Conservation (phyloP, 2,888 invertebrate species). For the Sisyra nigra region DNA sequence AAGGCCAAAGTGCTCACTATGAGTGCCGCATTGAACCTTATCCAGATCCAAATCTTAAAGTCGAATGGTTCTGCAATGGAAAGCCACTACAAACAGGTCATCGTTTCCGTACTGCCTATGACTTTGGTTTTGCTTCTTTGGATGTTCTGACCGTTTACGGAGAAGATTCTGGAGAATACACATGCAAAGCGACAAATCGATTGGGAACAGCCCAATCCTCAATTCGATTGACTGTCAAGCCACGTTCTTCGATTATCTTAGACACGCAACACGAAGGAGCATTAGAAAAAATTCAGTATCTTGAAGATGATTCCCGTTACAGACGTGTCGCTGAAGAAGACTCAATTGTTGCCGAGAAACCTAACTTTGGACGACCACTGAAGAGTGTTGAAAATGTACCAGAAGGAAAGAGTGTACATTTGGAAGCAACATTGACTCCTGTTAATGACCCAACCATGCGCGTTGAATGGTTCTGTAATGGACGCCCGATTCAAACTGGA, state of each 20-base stretch:
- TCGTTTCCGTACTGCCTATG: conserved; percentile 83
- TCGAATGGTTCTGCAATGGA: conserved; percentile 90
- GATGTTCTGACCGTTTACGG: conserved; percentile 88
- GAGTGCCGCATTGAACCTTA: conserved; percentile 89
- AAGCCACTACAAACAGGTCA: conserved; percentile 77
- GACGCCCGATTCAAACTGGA: conserved; percentile 79
- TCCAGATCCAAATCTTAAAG: conserved; percentile 74
- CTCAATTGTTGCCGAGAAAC: conserved; percentile 62
- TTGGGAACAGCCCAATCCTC: conserved; percentile 71
- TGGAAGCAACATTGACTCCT: conserved; percentile 90
- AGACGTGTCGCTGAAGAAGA: conserved; percentile 59
- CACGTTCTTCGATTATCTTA: conserved; percentile 66
- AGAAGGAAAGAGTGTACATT: conserved; percentile 77
- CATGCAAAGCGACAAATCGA: conserved; percentile 72
- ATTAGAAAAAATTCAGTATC: conserved; percentile 75
- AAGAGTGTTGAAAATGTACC: conserved; percentile 67
- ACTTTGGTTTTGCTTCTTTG: conserved; percentile 93
- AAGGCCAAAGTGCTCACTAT: conserved; percentile 83
- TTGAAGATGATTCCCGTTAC: conserved; percentile 73
- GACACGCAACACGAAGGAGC: conserved; percentile 91
- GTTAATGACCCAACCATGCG: conserved; percentile 97
- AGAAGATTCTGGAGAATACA: conserved; percentile 88
- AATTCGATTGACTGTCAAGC: conserved; percentile 63
- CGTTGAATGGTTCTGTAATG: conserved; percentile 97
- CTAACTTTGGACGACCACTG: conserved; percentile 76